Evolutionary conservation across 2,113 vertebrate genomes (phyloP).

Genomic region (Oreotrochilus melanogaster): DNA sequence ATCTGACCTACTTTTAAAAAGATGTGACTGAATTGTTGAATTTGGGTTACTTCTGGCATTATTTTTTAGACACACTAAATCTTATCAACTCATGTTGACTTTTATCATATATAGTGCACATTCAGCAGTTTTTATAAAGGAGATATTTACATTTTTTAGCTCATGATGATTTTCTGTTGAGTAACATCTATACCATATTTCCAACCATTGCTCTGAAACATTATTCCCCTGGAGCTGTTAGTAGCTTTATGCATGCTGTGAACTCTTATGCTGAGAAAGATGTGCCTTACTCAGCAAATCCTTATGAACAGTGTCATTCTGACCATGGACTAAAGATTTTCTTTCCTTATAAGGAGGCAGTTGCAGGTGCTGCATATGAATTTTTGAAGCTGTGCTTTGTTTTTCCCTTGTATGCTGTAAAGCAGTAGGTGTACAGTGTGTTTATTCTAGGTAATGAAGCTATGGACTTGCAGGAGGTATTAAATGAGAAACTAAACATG

Average conservation of each 20-base stretch:
- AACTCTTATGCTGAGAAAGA: neutral
- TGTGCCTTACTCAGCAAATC: neutral
- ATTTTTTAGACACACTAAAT: neutral
- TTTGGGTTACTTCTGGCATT: neutral
- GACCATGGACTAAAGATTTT: neutral
- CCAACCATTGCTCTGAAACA: neutral
- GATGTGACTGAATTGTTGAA: neutral
- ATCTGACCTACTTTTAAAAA: slow-evolving; percentile 17
- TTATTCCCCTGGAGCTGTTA: neutral
- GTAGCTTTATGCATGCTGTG: neutral
- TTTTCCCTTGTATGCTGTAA: neutral
- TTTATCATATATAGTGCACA: neutral
- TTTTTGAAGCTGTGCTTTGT: slow-evolving; percentile 27
- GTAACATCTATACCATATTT: neutral
- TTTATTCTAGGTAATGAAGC: slow-evolving; percentile 49
- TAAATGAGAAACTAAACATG: slow-evolving; percentile 16
- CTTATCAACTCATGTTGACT: neutral
- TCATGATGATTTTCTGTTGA: neutral
- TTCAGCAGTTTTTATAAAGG: neutral
- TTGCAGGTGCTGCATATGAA: neutral
- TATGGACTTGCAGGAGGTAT: slow-evolving; percentile 1
- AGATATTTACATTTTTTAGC: neutral
- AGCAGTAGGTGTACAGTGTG: neutral
- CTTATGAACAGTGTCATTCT: neutral
- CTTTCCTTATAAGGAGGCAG: neutral